Percentiles rank a stretch among this genome's conserved stretches.
These are phyloP conservation scores for Mycteria americana DNA, from an alignment of 2,797 vertebrate genomes.

Conservation along the genomic window DNA sequence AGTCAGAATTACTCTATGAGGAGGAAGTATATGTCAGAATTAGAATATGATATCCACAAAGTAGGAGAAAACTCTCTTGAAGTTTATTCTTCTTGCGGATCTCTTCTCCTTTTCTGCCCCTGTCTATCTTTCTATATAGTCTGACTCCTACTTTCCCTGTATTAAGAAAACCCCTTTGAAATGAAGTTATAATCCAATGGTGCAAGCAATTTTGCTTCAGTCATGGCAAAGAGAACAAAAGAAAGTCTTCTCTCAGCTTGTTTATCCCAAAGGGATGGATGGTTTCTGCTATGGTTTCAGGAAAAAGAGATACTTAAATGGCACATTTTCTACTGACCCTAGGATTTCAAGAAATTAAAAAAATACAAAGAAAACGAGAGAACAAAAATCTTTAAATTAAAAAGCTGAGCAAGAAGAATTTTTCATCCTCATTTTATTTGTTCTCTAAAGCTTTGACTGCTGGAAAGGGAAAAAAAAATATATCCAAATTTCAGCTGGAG, in stretches of 20 bases:
- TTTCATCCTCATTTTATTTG: conserved; percentile 36
- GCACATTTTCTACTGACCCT: not conserved
- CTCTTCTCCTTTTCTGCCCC: not conserved
- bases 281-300: not conserved
- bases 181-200: not conserved
- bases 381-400: not conserved
- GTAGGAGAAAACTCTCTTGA: not conserved
- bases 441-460: not conserved
- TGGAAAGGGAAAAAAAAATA: not conserved
- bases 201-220: not conserved
- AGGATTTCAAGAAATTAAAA: not conserved
- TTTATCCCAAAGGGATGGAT: not conserved
- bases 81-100: not conserved
- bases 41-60: not conserved
- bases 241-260: not conserved
- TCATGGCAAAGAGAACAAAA: not conserved
- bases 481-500: not conserved
- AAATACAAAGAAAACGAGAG: not conserved
- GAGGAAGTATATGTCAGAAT: not conserved
- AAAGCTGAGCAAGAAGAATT: not conserved
- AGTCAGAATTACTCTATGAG: not conserved
- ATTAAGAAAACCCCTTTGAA: not conserved
- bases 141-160: not conserved
- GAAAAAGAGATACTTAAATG: not conserved
- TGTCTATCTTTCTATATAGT: not conserved